These are phyloP conservation scores for Heterochromis multidens DNA, from an alignment of 2,113 vertebrate species.

Conservation along the genomic window DNA sequence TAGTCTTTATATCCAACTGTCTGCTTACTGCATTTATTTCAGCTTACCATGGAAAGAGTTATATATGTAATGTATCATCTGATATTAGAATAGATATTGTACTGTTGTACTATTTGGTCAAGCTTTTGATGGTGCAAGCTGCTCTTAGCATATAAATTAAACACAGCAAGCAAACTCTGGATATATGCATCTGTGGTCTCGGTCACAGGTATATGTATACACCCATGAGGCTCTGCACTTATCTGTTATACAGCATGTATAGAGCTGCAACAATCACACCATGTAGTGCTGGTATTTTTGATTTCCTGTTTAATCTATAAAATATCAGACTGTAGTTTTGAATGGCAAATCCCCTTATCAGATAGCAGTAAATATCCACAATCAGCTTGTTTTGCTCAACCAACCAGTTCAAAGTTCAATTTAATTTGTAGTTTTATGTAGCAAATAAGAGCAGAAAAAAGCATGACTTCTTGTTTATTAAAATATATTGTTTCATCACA, in stretches of 20 bases:
- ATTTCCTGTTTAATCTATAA: background rate
- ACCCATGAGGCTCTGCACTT: background rate
- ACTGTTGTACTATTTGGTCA: background rate
- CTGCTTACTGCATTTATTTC: constrained; percentile 3
- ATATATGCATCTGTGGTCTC: background rate
- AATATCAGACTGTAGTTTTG: background rate
- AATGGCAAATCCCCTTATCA: background rate
- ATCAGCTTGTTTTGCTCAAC: background rate
- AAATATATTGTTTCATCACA: background rate
- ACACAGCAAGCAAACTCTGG: background rate
- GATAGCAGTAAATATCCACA: background rate
- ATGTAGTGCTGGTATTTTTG: background rate
- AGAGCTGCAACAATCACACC: background rate
- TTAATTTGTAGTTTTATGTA: background rate
- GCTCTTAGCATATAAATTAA: background rate
- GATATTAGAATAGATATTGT: background rate
- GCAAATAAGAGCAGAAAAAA: background rate
- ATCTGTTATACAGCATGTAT: background rate
- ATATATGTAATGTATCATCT: background rate
- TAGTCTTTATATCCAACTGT: background rate
- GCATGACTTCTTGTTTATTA: background rate
- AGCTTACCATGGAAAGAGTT: background rate
- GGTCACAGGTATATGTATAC: background rate
- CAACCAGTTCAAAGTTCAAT: background rate
- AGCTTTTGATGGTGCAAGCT: too few relatives aligned